phyloP scores from a whole-genome alignment of 2,888 invertebrate species.

The Macroteleia sp. region DNA sequence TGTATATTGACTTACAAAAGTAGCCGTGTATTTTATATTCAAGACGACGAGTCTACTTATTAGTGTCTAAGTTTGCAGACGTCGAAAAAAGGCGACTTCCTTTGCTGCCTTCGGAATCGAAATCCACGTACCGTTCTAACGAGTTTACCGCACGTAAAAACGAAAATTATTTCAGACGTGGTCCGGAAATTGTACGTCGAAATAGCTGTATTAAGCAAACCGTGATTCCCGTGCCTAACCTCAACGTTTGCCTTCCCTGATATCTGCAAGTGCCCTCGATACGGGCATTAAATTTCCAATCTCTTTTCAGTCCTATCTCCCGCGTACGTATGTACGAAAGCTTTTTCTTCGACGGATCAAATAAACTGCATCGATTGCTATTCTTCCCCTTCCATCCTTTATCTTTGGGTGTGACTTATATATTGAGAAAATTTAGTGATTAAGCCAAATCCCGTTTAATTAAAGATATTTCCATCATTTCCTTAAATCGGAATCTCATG shows the following conservation, averaged over 20 bases:
- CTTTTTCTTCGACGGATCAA: slow-evolving; percentile 13
- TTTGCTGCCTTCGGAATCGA: slow-evolving; percentile 17
- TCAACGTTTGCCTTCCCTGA: slow-evolving; percentile 37
- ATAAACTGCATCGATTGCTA: slow-evolving; percentile 20
- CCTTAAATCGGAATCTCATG: slow-evolving; percentile 32
- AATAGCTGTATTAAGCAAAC: slow-evolving; percentile 33
- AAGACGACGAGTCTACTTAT: slow-evolving; percentile 8
- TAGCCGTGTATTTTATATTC: slow-evolving; percentile 5
- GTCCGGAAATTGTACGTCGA: slow-evolving; percentile 26
- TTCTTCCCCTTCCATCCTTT: background rate
- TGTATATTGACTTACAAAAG: too few relatives aligned
- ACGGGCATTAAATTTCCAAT: slow-evolving; percentile 58
- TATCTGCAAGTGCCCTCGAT: slow-evolving; percentile 47
- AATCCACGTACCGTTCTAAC: slow-evolving; percentile 21
- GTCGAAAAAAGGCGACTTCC: slow-evolving; percentile 15
- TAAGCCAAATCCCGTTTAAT: slow-evolving; percentile 24
- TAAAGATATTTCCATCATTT: slow-evolving; percentile 37
- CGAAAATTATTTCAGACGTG: slow-evolving; percentile 41
- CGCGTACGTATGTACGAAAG: background rate
- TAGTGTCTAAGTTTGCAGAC: slow-evolving; percentile 21
- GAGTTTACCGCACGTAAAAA: slow-evolving; percentile 38
- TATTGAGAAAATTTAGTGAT: slow-evolving; percentile 3
- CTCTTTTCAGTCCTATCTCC: slow-evolving; percentile 31
- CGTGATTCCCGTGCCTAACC: slow-evolving; percentile 41
- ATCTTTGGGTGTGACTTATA: background rate